phyloP scores from a whole-genome alignment of 2,888 invertebrate species.

The Dryobota labecula region DNA sequence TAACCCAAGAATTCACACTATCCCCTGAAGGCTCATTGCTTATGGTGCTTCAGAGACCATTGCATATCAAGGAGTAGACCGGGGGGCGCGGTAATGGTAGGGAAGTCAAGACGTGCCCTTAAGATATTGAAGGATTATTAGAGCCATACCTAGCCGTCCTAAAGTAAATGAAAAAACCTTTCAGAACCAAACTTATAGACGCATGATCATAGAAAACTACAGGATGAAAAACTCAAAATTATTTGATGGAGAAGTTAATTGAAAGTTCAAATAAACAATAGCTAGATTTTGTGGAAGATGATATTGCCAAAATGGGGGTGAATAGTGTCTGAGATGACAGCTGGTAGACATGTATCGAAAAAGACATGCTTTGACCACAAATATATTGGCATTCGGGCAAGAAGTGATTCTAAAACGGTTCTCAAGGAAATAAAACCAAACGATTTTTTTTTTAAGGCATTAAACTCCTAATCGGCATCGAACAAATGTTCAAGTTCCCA shows the following conservation, averaged over 20 bases:
- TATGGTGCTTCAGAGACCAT: too few relatives aligned
- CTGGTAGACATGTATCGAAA: background rate
- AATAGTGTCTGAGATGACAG: background rate
- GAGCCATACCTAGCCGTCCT: too few relatives aligned
- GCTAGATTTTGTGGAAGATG: background rate
- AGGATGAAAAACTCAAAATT: background rate
- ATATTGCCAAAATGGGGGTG: background rate
- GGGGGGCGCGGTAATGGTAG: too few relatives aligned
- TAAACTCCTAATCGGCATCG: constrained; percentile 21
- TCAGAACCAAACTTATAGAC: background rate
- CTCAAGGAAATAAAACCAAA: background rate
- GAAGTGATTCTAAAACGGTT: background rate
- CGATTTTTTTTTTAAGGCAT: background rate
- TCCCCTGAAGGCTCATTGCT: too few relatives aligned
- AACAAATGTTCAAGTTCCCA: constrained; percentile 39
- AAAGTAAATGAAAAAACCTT: constrained; percentile 5
- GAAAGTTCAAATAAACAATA: background rate
- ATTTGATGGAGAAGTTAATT: background rate
- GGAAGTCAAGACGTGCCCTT: too few relatives aligned
- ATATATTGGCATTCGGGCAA: background rate
- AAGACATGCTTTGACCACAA: background rate
- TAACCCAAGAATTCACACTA: too few relatives aligned
- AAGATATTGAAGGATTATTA: too few relatives aligned
- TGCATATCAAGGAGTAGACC: too few relatives aligned
- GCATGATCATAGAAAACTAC: background rate